A percentile compares a stretch with the other conserved stretches of the same genome.
Conservation (phyloP, 1,140 invertebrate genomes). For the Cyphomyrmex costatus region DNA sequence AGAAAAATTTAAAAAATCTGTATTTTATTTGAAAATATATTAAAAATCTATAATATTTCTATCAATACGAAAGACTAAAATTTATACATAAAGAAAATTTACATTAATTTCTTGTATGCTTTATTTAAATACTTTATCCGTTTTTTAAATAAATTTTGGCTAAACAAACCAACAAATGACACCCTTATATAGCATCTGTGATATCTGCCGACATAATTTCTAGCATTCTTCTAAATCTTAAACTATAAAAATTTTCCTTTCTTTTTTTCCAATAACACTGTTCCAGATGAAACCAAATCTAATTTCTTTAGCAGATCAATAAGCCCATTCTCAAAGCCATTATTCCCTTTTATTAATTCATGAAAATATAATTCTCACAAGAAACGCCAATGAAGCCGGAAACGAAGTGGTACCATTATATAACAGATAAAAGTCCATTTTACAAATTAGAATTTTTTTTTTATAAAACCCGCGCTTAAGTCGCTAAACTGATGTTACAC, state of each 20-base stretch:
- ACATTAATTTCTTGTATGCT: background rate
- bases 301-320: constrained; percentile 1
- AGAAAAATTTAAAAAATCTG: background rate
- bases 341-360: background rate
- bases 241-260: background rate
- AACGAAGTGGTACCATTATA: background rate
- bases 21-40: background rate
- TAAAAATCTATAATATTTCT: background rate
- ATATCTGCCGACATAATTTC: background rate
- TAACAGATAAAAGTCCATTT: background rate
- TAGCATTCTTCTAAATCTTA: background rate
- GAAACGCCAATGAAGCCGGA: too few species aligned
- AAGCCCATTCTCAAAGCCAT: constrained; percentile 4
- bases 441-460: constrained; percentile 29
- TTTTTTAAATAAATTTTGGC: background rate
- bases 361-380: background rate
- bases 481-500: constrained; percentile 53
- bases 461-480: constrained; percentile 19
- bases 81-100: background rate
- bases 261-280: background rate
- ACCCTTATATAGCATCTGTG: background rate
- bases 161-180: constrained; percentile 1
- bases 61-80: background rate
- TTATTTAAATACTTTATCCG: background rate
- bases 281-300: background rate